Evolutionary conservation across 2,113 vertebrate genomes (phyloP), one percentile per base, ranked within the genome.

Genomic region (Myotis brandtii): DNA sequence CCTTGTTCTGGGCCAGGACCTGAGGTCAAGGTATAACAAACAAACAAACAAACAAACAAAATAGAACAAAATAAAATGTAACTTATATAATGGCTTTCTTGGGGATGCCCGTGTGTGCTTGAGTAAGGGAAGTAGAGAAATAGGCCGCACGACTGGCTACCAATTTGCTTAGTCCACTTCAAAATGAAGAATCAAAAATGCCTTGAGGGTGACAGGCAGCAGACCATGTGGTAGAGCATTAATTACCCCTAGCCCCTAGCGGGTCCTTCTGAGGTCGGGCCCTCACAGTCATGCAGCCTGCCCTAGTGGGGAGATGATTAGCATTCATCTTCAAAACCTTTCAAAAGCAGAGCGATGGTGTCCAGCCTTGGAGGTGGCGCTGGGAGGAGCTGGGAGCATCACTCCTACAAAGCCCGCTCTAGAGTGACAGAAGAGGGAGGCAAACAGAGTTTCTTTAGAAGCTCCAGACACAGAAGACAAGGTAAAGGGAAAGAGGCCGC

Each of bases 161-260:
- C 25, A 54, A 23, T 52, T 59, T 56, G 30, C 30, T 13, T 43
- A 30, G 23, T 6, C 25, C 17, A 83, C 13, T 73, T 75, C 21
- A 72, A 72, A 89, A 54, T 14, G 52, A 70, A 91, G 67, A 91
- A 50, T 54, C 12, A 90, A 87, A 37, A 54, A 77, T 88, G 77
- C 9, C 40, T 66, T 21, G 77, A 72, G 3, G 2, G 14, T n/a
- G 5, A 43, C 62, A 83, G 77, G 27, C 54, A 66, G 43, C 85
- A 48, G 62, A 37, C 18, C n/a, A 37, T 21, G 46, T 11, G 30
- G 30, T 43, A 13, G 20, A 70, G 21, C 11, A 10, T 37, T 64
- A 34, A n/a, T n/a, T n/a, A n/a, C n/a, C n/a, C n/a, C n/a, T n/a
- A n/a, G n/a, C 52, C 48, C 34, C 9, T 11, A 64, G 37, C 14